Percentiles rank a stretch among this genome's conserved stretches.
These are phyloP conservation scores for Grammomys dolichurus DNA, from an alignment of 2,113 vertebrate genomes.

Conservation along the genomic window DNA sequence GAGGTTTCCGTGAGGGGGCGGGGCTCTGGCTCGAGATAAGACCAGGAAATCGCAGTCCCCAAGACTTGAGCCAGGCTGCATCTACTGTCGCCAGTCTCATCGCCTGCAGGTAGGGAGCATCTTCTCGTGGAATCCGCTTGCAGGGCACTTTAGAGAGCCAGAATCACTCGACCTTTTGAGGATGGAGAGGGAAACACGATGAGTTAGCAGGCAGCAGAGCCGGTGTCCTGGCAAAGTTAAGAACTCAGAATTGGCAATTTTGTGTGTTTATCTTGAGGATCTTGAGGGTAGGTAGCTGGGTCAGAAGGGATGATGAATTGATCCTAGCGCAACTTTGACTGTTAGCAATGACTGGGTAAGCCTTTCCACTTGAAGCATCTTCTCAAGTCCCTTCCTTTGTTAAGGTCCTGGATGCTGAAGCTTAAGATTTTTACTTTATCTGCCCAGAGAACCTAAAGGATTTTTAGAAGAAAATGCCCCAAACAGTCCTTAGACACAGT, in stretches of 20 bases:
- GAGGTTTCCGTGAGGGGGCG: fast-evolving
- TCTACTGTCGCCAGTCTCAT: fast-evolving
- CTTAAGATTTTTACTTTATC: not conserved
- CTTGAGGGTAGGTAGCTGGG: not conserved
- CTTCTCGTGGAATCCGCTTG: fast-evolving
- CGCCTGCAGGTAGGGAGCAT: slow-evolving; percentile 65
- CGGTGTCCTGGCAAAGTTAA: not conserved
- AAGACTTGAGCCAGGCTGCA: fast-evolving
- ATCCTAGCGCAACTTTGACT: not conserved
- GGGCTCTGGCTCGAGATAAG: fast-evolving
- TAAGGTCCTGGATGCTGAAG: not conserved
- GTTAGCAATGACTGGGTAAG: not conserved
- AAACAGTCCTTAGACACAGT: slow-evolving; percentile 4
- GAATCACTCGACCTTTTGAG: not conserved
- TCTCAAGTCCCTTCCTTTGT: not conserved
- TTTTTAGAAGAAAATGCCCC: not conserved
- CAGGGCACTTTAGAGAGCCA: not conserved
- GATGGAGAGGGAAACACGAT: not conserved
- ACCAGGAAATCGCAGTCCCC: fast-evolving
- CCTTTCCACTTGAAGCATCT: not conserved
- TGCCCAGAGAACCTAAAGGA: not conserved
- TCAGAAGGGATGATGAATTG: not conserved
- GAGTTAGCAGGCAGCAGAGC: not conserved
- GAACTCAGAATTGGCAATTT: not conserved
- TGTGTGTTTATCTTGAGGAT: not conserved